These are phyloP conservation scores for Conistra vaccinii DNA, from an alignment of 2,888 invertebrate species.

Conservation along the genomic window DNA sequence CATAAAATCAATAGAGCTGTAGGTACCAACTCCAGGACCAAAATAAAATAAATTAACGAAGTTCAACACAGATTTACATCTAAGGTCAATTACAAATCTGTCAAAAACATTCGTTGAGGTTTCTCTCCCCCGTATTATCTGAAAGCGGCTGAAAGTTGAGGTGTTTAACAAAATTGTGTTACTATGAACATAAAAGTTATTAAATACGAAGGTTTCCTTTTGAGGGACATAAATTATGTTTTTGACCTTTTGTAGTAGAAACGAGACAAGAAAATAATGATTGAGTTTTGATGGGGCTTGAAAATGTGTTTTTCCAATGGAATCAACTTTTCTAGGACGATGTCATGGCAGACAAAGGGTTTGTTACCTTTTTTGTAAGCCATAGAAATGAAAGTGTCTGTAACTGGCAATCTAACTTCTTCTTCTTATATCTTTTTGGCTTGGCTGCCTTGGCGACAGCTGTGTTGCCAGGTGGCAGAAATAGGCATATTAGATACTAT, in stretches of 20 bases:
- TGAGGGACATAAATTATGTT: background rate
- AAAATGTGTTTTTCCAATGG: background rate
- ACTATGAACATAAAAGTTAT: slow-evolving; percentile 6
- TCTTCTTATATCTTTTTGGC: no score
- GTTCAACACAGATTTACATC: slow-evolving; percentile 7
- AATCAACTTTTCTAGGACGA: no score
- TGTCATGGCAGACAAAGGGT: no score
- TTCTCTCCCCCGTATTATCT: slow-evolving; percentile 5
- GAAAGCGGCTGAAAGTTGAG: slow-evolving; percentile 12
- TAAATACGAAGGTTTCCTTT: slow-evolving; percentile 29
- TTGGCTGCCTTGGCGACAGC: no score
- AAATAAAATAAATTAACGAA: slow-evolving; percentile 1
- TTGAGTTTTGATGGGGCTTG: background rate
- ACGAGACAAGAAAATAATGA: background rate
- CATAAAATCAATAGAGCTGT: slow-evolving; percentile 4
- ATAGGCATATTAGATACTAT: background rate
- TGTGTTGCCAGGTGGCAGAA: background rate
- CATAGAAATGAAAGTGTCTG: background rate
- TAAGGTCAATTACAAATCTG: slow-evolving; percentile 44
- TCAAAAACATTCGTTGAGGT: slow-evolving; percentile 35
- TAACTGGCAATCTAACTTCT: background rate
- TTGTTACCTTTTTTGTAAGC: no score
- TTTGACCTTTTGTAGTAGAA: slow-evolving; percentile 2
- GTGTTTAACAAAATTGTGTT: slow-evolving; percentile 9
- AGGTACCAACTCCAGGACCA: background rate